Evolutionary conservation across 2,113 vertebrate genomes (phyloP), one percentile per base, ranked within the genome.

Genomic region (Sitta europaea): DNA sequence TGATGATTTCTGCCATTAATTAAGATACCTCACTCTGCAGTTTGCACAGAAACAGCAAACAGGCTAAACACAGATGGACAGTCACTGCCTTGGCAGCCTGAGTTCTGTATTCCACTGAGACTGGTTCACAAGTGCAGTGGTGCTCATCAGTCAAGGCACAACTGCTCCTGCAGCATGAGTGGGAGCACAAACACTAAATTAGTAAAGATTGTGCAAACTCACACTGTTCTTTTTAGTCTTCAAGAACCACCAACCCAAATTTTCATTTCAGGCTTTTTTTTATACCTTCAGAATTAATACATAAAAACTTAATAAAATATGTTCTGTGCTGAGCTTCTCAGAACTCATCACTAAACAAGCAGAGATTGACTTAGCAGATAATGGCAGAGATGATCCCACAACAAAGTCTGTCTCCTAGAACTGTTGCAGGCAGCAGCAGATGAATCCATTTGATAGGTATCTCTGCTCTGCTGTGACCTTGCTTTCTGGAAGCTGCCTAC

Each of bases 131-230:
- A n/a, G 15, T 23, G 29, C 38, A 9, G 63, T 57, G 24, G 11
- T 65, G 36, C 16, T 54, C 8, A 24, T 73, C 40, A 76, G 55
- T 21, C 24, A 70, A 57, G 58, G 17, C 27, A 66, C n/a, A 83
- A 21, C 10, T 59, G 47, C 21, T 86, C 8, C 33, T 38, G 48
- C 6, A 80, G 35, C 12, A 8, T 0, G 0, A 74, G 33, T 1
- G 1, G 40, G 31, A 74, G 17, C 54, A n/a, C 36, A 74, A 71
- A 83, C n/a, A 36, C 5, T 48, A 36, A 43, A 65, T 47, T 28
- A 88, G 18, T 61, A 66, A n/a, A 68, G 12, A 61, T 10, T 36
- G 28, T 10, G 12, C 18, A 74, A 67, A 33, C 21, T 65, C 40
- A 42, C 33, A 42, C 18, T 47, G 6, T 16, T 33, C 12, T 8